Base-by-base conservation (phyloP, 2,888 invertebrate genomes). In the Kuschelorhynchus macadamiae region DNA sequence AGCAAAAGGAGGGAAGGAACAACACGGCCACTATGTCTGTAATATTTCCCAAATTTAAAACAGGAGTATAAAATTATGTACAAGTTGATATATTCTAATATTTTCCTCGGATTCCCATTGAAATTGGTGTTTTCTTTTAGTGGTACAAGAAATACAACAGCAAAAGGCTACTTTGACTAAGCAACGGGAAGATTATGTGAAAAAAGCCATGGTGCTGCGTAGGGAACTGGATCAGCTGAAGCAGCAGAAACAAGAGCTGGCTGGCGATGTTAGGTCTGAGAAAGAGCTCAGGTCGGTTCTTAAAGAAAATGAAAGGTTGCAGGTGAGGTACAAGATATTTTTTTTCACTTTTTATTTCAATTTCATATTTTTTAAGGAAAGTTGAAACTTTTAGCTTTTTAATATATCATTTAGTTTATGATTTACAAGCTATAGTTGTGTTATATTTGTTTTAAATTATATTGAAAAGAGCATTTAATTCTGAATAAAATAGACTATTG, bases 221-320 rank as follows among this genome's bases (percentile, higher is more conserved):
- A 89, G 91, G 72, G 94, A 95, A 82, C 85, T 94, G 75, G 92
- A 92, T 76, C 90, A 92, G 47, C 84, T 95, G 33, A 90, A 91
- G 76, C 90, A 91, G 55, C 94, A 95, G 80, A 91, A 92, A 69
- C 90, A 90, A 71, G 93, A 93, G 80, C 87, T 95, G 42, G 86
- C 90, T 2, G 89, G 90, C 21, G 91, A 92, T 4, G 71, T 70
- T n/a, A 89, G 90, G 32, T 91, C 92, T 68, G 81, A 84, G 56
- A 78, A 81, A 57, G 93, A 93, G 72, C 92, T 91, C 76, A 90
- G 90, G 82, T 88, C 91, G 72, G 92, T 94, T 80, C 86, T 94
- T 65, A 91, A 92, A 80, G 93, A 94, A 83, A 95, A 94, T 83
- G 90, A 91, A 76, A 93, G 92, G 77, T 84, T 95, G 57, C 94